A percentile compares a stretch with the other conserved stretches of the same genome.
These are phyloP conservation scores for Omphaloscelis lunosa DNA, from an alignment of 2,888 invertebrate species.

Conservation along the genomic window DNA sequence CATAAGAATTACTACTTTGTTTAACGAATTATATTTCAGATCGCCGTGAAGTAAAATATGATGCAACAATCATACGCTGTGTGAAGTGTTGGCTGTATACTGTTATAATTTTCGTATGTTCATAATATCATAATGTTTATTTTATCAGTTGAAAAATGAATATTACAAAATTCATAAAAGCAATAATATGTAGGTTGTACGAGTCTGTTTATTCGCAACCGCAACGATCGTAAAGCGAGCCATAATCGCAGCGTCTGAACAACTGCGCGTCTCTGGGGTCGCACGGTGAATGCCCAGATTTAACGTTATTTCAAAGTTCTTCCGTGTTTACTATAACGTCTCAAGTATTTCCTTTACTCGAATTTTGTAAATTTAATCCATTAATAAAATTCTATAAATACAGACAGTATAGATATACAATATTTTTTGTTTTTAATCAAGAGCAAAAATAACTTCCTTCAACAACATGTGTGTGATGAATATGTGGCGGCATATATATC, in stretches of 20 bases:
- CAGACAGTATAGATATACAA: neutral
- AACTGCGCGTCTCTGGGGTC: constrained; percentile 2
- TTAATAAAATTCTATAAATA: neutral
- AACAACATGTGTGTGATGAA: neutral
- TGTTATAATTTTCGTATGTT: neutral
- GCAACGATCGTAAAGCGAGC: constrained; percentile 14
- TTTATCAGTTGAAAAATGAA: neutral
- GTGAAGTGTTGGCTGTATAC: neutral
- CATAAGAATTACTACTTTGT: no score
- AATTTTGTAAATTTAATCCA: no score
- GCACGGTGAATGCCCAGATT: neutral
- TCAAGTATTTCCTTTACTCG: neutral
- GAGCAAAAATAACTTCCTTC: no score
- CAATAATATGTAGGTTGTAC: neutral
- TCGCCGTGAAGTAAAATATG: no score
- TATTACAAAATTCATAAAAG: neutral
- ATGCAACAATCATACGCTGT: neutral
- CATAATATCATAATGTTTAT: neutral
- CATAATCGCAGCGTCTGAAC: constrained; percentile 13
- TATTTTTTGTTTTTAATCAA: neutral
- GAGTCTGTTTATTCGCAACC: neutral
- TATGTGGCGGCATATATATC: no score
- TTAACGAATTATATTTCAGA: no score
- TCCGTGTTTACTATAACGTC: neutral
- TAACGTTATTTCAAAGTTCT: neutral